phyloP scores from a whole-genome alignment of 1,140 invertebrate species.

The Camponotus vicinus region DNA sequence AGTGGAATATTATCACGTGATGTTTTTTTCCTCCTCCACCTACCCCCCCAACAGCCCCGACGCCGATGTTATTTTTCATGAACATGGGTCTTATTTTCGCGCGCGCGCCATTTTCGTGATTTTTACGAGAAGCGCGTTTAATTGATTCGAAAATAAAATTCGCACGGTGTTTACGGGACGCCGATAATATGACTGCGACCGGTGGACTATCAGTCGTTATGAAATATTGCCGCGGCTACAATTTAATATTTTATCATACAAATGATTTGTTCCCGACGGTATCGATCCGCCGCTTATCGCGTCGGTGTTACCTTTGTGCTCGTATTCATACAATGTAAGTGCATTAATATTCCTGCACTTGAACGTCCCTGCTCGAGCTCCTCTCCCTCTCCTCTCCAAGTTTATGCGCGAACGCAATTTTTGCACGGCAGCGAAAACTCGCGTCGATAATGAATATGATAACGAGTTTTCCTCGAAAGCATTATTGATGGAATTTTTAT shows the following conservation, averaged over 20 bases:
- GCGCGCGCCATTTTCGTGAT: constrained; percentile 20
- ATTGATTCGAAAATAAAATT: constrained; percentile 49
- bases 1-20: constrained; percentile 52
- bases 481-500: constrained; percentile 46
- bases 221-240: constrained; percentile 33
- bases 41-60: background rate
- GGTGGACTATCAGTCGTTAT: constrained; percentile 24
- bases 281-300: constrained; percentile 58
- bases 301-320: constrained; percentile 47
- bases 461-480: constrained; percentile 20
- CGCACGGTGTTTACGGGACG: background rate
- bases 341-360: constrained; percentile 61
- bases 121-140: constrained; percentile 37
- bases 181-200: constrained; percentile 29
- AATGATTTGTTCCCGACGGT: constrained; percentile 40
- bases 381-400: background rate
- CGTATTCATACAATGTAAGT: constrained; percentile 31
- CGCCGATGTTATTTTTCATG: constrained; percentile 23
- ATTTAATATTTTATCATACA: constrained; percentile 58
- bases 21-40: background rate
- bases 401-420: constrained; percentile 34
- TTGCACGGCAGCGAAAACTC: constrained; percentile 35
- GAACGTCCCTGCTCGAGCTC: background rate
- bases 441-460: constrained; percentile 53
- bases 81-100: background rate